These are phyloP conservation scores for Eupristina koningsbergeri DNA, from an alignment of 1,140 invertebrate species.

Conservation along the genomic window DNA sequence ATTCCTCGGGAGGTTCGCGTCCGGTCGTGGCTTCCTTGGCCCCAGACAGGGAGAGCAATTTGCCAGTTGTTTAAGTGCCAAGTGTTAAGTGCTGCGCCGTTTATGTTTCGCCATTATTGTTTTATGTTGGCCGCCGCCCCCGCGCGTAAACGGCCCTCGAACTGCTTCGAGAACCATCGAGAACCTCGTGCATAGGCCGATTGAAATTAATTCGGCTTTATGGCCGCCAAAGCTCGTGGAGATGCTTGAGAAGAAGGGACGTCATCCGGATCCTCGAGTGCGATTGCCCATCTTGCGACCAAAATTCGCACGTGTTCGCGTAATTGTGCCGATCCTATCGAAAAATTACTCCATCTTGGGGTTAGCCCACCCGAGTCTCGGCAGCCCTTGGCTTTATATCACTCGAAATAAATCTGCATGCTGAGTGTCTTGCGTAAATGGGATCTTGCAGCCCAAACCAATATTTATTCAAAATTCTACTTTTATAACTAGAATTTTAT, in stretches of 20 bases:
- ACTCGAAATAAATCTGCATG: background rate
- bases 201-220: conserved; percentile 67
- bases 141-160: conserved; percentile 33
- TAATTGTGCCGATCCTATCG: background rate
- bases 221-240: background rate
- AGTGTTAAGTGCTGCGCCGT: conserved; percentile 74
- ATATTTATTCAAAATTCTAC: too few relatives aligned
- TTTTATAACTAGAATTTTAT: too few relatives aligned
- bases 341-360: background rate
- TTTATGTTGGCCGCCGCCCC: conserved; percentile 69
- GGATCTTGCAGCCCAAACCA: background rate
- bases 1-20: conserved; percentile 12
- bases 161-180: background rate
- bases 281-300: background rate
- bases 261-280: background rate
- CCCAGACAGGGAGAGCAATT: conserved; percentile 70
- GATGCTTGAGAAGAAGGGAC: background rate
- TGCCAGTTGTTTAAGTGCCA: conserved; percentile 75
- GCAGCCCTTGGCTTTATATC: background rate
- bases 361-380: background rate
- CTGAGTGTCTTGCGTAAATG: background rate
- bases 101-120: conserved; percentile 74
- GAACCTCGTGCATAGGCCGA: conserved; percentile 58
- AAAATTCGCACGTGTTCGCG: background rate
- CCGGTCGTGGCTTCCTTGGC: background rate